Percentiles rank a stretch among this genome's conserved stretches.
Evolutionary conservation across 1,140 invertebrate species (phyloP).

Genomic region (Zeugodacus cucurbitae): DNA sequence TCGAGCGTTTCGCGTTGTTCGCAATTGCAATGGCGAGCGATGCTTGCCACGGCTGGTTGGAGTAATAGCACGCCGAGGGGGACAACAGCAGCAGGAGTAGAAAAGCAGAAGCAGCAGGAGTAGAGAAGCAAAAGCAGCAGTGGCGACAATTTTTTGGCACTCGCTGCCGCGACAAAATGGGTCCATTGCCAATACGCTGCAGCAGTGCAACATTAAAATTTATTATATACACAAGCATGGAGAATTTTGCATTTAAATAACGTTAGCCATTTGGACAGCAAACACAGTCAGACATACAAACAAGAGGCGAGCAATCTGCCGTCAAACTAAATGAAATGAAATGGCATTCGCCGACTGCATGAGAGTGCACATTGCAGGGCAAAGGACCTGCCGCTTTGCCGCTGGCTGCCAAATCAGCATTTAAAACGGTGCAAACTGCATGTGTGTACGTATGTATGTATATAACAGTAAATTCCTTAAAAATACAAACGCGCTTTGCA

Average conservation of each 20-base stretch:
- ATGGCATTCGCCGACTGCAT: neutral
- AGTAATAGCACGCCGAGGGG: neutral
- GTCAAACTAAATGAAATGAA: slow-evolving; percentile 33
- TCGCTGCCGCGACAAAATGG: neutral
- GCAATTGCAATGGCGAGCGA: neutral
- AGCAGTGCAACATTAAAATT: slow-evolving; percentile 12
- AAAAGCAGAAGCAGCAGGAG: too few relatives aligned
- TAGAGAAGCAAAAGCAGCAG: neutral
- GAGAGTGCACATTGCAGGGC: neutral
- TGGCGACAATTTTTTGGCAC: neutral
- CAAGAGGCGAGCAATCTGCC: neutral
- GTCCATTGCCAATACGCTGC: slow-evolving; percentile 15
- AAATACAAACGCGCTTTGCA: neutral
- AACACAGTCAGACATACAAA: neutral
- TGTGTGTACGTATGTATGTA: neutral
- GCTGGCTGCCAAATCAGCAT: slow-evolving; percentile 1
- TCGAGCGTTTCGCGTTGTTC: neutral
- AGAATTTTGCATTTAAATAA: slow-evolving; percentile 32
- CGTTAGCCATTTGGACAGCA: slow-evolving; percentile 11
- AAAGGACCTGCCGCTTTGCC: neutral
- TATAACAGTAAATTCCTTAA: neutral
- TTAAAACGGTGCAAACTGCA: neutral
- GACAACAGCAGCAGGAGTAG: too few relatives aligned
- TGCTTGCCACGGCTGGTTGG: neutral
- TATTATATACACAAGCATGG: slow-evolving; percentile 3